Base-by-base conservation (phyloP, 1,140 invertebrate species). In the Sitobion miscanthi region DNA sequence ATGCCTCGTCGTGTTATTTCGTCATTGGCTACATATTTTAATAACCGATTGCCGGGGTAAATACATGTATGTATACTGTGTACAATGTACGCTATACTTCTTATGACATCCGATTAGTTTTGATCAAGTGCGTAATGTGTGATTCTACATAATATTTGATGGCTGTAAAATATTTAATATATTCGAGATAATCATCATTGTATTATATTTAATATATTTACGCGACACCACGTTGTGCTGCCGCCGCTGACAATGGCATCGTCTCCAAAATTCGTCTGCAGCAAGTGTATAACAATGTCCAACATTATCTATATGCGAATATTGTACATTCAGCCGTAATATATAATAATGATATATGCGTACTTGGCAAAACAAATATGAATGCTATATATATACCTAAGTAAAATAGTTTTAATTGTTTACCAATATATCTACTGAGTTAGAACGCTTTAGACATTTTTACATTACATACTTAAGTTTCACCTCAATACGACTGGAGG, bases 221-320 rank as follows among this genome's bases (percentile, higher is more conserved):
- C 30, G 25, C 9, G 86, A 88, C 86, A 47, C 20, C 47, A 52
- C 30, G 85, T 87, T 38, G 85, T 17, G 85, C 14, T 17, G 30
- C 30, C 30, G 23, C 45, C 85, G 14, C 45, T 45, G 85, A 87
- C 85, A 87, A 47, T 87, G 30, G 11, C 14, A 47, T 47, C 30
- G 83, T 87, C 45, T 87, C 25, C 85, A 35, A 86, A 87, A 87
- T 52, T 49, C 30, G 86, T 87, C 49, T 52, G 35, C 42, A 52
- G 38, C n/a, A n/a, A n/a, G n/a, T n/a, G n/a, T n/a, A 69, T 4
- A n/a, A n/a, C 11, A 69, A 30, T n/a, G 2, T n/a, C 0, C 11
- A 69, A 69, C 30, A 57, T 57, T 77, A 77, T 77, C 14, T 77
- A 7, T 9, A 30, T 30, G 54, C 7, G 30, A 69, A 17, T n/a